Base-by-base conservation (phyloP, 2,888 invertebrate genomes). In the Odontomyia ornata region DNA sequence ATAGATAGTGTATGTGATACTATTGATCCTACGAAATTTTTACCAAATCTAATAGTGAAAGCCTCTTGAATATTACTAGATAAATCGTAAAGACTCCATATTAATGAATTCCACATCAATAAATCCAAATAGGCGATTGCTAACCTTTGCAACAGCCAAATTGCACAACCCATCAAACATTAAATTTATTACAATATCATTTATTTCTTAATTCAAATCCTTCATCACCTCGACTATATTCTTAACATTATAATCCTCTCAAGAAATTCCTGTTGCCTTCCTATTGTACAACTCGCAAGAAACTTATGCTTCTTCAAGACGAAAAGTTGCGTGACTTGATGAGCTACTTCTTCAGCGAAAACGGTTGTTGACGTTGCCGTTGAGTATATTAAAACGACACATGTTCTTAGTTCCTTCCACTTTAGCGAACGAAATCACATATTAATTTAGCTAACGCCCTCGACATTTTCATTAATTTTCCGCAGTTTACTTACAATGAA, bases 311-410 rank as follows among this genome's bases (percentile, higher is more conserved):
- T 52, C 52, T 52, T 52, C 36, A 27, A 18, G 46, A 27, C 36
- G 46, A 7, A 67, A 67, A 67, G 67, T 67, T 67, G 67, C 67
- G 67, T 67, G 67, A 67, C 67, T 67, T 67, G 67, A 67, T 67
- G 46, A 67, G 67, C 36, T 64, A 36, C 36, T 60, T 23, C 67
- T 67, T 46, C 36, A 67, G 21, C 18, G 11, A 21, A 46, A 67
- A 46, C 13, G 21, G 36, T 67, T 36, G 36, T 67, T 46, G 21
- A 46, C 21, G 36, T 25, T 60, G 25, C 9, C 36, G 36, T 25
- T 25, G 5, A 25, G 60, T 13, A 5, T 9, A 25, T 46, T 67
- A 46, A 67, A 21, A 67, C 67, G 67, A 67, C 67, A 67, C 67
- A 43, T 67, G 43, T 67, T n/a, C 27, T 36, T 5, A 60, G 67